Evolutionary conservation across 2,888 invertebrate genomes (phyloP).

Genomic region (Eupithecia centaureata): DNA sequence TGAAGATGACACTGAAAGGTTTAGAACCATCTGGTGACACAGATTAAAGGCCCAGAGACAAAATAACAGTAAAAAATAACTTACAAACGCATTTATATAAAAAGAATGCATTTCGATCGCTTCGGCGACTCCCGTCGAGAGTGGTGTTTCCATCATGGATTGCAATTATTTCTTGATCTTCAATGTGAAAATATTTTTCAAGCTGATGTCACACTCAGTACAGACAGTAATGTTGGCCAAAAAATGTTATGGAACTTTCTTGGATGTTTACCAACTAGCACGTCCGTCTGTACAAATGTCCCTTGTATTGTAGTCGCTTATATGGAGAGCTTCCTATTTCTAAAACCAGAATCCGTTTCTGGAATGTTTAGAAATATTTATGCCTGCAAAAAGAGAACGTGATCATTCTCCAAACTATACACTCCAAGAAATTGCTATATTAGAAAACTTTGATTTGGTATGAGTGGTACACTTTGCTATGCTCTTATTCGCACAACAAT

Average conservation of each 20-base stretch:
- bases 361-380: not conserved
- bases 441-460: constrained; percentile 15
- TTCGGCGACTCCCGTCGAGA: constrained; percentile 33
- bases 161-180: constrained; percentile 28
- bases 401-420: too few species aligned
- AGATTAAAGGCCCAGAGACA: not conserved
- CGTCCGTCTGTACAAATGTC: constrained; percentile 17
- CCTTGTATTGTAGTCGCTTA: constrained; percentile 17
- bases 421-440: constrained; percentile 1
- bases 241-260: constrained; percentile 26
- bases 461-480: constrained; percentile 39
- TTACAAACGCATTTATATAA: constrained; percentile 37
- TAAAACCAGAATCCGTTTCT: constrained; percentile 13
- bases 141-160: constrained; percentile 40
- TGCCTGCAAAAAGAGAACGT: not conserved
- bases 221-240: constrained; percentile 22
- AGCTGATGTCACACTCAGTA: constrained; percentile 24
- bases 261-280: constrained; percentile 37
- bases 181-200: constrained; percentile 27
- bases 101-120: constrained; percentile 44
- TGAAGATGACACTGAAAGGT: not conserved
- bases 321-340: constrained; percentile 22
- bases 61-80: constrained; percentile 17
- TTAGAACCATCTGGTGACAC: not conserved
- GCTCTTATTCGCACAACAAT: constrained; percentile 56